A percentile compares a stretch with the other conserved stretches of the same genome.
These are phyloP conservation scores for Embidobia sp. DNA, from an alignment of 2,888 invertebrate species.

Conservation along the genomic window DNA sequence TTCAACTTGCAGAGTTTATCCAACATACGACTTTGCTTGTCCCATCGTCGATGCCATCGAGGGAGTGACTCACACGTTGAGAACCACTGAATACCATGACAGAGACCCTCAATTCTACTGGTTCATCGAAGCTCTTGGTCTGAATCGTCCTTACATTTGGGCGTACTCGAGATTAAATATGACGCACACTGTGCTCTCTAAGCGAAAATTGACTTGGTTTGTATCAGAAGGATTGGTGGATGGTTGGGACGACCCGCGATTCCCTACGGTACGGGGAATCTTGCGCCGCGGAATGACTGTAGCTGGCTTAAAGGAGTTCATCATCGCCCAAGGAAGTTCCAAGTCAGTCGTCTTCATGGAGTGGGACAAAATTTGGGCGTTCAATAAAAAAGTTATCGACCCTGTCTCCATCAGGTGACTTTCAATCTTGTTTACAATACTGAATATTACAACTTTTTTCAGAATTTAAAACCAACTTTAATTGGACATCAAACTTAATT, in stretches of 20 bases:
- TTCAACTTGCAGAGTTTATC: constrained; percentile 93
- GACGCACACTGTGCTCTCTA: constrained; percentile 98
- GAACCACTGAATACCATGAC: constrained; percentile 99
- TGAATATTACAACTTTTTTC: too few relatives aligned
- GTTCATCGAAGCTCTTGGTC: constrained; percentile 93
- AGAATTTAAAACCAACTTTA: too few relatives aligned
- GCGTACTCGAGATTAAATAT: constrained; percentile 96
- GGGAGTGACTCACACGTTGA: constrained; percentile 97
- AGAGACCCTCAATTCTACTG: constrained; percentile 99
- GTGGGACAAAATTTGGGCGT: constrained; percentile 99
- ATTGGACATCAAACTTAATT: too few relatives aligned
- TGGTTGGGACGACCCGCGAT: constrained; percentile 99
- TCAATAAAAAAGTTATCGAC: constrained; percentile 99
- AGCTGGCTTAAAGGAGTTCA: constrained; percentile 97
- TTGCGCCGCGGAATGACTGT: constrained; percentile 98
- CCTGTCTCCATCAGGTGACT: constrained; percentile 89
- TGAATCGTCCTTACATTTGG: constrained; percentile 97
- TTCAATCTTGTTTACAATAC: too few relatives aligned
- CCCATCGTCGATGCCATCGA: constrained; percentile 99
- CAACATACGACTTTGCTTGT: constrained; percentile 99
- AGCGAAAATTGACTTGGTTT: constrained; percentile 99
- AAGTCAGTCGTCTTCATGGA: constrained; percentile 99
- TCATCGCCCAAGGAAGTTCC: constrained; percentile 98
- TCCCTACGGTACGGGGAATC: constrained; percentile 99
- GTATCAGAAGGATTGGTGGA: constrained; percentile 96